Percentiles rank a stretch among this genome's conserved stretches.
These are phyloP conservation scores for Tapirus indicus DNA, from an alignment of 2,797 vertebrate species.

Conservation along the genomic window DNA sequence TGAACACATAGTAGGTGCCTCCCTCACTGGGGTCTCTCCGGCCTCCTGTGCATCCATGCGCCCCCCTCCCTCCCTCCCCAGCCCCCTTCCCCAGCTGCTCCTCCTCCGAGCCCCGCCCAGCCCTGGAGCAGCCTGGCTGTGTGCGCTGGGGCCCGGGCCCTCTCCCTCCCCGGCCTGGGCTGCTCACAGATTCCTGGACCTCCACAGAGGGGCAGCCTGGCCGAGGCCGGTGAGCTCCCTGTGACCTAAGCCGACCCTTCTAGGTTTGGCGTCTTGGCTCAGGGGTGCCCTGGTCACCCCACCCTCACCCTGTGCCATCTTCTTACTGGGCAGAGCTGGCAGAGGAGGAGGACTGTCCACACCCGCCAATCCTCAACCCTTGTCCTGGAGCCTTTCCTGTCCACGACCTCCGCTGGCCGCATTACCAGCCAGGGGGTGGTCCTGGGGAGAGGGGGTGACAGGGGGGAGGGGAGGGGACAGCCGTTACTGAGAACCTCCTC, in stretches of 20 bases:
- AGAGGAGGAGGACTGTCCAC: background rate
- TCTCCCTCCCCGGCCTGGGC: background rate
- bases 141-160: too few relatives aligned
- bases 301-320: background rate
- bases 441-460: background rate
- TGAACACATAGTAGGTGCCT: fast-evolving
- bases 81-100: background rate
- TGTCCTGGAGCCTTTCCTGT: background rate
- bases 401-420: fast-evolving
- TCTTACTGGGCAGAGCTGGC: background rate
- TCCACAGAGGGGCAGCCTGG: background rate
- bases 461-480: background rate
- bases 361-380: background rate
- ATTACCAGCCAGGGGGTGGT: background rate
- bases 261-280: too few relatives aligned
- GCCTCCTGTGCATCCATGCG: fast-evolving
- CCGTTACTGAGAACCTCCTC: background rate
- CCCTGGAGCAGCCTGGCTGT: background rate
- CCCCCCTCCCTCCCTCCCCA: background rate
- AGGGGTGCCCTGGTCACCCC: background rate
- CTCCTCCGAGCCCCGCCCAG: background rate
- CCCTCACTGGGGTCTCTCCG: fast-evolving
- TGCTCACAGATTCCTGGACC: background rate
- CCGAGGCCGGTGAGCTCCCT: background rate
- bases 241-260: background rate